Conservation (phyloP, 1,140 invertebrate species). For the Papilio polyxenes region DNA sequence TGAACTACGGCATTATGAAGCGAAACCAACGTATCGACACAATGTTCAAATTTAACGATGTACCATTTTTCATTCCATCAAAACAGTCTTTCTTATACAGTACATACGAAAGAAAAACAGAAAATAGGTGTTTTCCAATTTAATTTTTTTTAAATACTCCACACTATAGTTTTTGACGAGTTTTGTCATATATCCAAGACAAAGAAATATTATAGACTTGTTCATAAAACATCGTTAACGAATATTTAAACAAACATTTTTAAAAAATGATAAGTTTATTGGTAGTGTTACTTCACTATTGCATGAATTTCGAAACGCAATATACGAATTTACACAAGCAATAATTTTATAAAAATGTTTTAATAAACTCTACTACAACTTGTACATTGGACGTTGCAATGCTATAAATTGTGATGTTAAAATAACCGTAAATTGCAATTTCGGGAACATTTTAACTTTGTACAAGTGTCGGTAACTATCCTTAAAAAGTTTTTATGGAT, state of each 20-base stretch:
- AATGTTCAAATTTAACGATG: neutral
- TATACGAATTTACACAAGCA: neutral
- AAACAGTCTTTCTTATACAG: neutral
- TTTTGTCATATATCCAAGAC: no score
- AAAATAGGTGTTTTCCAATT: no score
- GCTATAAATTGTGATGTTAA: neutral
- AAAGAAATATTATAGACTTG: no score
- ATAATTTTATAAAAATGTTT: neutral
- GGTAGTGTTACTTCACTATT: no score
- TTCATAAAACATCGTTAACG: no score
- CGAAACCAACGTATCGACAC: neutral
- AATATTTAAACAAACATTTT: no score
- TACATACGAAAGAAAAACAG: no score
- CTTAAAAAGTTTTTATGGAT: constrained; percentile 18
- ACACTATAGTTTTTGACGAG: no score
- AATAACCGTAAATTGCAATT: constrained; percentile 2
- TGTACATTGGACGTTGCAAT: neutral
- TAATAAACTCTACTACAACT: neutral
- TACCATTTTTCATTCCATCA: neutral
- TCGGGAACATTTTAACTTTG: constrained; percentile 12
- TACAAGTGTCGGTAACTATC: constrained; percentile 23
- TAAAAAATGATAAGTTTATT: no score
- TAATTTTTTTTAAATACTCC: no score
- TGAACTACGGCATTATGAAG: neutral
- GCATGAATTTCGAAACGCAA: neutral